A percentile compares a stretch with the other conserved stretches of the same genome.
Conservation (phyloP, 2,888 invertebrate species). For the Tigriopus californicus region DNA sequence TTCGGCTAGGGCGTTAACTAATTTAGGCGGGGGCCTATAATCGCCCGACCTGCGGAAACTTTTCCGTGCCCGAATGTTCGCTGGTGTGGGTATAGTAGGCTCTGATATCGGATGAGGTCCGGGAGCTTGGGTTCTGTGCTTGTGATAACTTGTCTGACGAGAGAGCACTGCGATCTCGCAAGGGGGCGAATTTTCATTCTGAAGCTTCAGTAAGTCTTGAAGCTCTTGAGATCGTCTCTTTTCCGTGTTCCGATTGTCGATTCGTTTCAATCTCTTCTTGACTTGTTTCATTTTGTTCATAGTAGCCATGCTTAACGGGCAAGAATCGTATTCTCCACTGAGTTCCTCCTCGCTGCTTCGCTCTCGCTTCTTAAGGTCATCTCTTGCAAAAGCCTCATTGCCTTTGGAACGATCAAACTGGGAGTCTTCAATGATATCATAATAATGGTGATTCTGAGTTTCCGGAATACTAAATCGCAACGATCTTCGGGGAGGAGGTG, state of each 20-base stretch:
- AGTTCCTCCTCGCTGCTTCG: too few species aligned
- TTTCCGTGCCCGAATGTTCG: background rate
- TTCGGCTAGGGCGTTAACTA: background rate
- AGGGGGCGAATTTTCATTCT: background rate
- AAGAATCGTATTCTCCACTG: too few species aligned
- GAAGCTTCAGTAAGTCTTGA: background rate
- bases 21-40: background rate
- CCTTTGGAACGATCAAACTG: too few species aligned
- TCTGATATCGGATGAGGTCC: background rate
- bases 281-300: too few species aligned
- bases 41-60: background rate
- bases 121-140: background rate
- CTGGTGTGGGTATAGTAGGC: background rate
- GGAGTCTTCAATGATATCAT: background rate
- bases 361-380: too few species aligned
- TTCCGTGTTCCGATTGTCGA: slow-evolving; percentile 4
- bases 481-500: too few species aligned
- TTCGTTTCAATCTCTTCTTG: background rate
- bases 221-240: slow-evolving; percentile 1
- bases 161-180: too few species aligned
- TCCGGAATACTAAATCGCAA: background rate
- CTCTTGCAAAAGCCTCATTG: too few species aligned
- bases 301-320: too few species aligned
- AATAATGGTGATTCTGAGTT: background rate
- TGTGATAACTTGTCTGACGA: too few species aligned